Evolutionary conservation across 1,140 invertebrate species (phyloP).

Genomic region (Panagrolaimus sp.): DNA sequence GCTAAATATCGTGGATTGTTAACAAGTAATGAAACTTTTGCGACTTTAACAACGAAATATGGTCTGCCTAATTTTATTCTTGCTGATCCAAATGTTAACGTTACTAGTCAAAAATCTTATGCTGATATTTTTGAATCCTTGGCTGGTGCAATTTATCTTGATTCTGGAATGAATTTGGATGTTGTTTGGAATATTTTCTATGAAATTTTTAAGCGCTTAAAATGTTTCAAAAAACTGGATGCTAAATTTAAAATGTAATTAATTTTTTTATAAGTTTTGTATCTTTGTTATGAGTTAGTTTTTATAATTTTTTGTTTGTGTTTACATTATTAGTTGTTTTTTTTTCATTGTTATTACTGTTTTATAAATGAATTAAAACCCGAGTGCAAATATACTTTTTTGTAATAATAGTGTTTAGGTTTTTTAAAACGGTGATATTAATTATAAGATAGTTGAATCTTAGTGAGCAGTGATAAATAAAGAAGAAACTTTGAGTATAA

Average conservation of each 20-base stretch:
- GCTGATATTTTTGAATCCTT: constrained; percentile 97
- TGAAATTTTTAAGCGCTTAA: constrained; percentile 88
- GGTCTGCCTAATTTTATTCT: constrained; percentile 25
- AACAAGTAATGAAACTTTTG: constrained; percentile 99
- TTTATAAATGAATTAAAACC: too few relatives aligned
- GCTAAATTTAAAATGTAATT: too few relatives aligned
- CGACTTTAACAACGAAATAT: constrained; percentile 77
- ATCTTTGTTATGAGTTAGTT: constrained; percentile 86
- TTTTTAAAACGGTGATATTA: too few relatives aligned
- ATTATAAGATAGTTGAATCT: too few relatives aligned
- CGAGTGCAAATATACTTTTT: too few relatives aligned
- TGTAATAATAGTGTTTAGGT: too few relatives aligned
- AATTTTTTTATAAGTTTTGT: too few relatives aligned
- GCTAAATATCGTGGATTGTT: constrained; percentile 93
- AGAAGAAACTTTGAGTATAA: too few relatives aligned
- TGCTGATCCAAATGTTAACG: constrained; percentile 68
- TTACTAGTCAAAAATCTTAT: constrained; percentile 77
- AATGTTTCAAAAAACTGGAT: constrained; percentile 87
- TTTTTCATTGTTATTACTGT: too few relatives aligned
- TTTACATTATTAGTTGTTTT: too few relatives aligned
- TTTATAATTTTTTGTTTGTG: too few relatives aligned
- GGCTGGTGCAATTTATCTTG: constrained; percentile 91
- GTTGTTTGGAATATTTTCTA: constrained; percentile 93
- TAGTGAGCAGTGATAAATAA: too few relatives aligned
- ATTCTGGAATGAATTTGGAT: constrained; percentile 86